Conservation (phyloP, 2,113 vertebrate species). For the Nyctereutes procyonoides region DNA sequence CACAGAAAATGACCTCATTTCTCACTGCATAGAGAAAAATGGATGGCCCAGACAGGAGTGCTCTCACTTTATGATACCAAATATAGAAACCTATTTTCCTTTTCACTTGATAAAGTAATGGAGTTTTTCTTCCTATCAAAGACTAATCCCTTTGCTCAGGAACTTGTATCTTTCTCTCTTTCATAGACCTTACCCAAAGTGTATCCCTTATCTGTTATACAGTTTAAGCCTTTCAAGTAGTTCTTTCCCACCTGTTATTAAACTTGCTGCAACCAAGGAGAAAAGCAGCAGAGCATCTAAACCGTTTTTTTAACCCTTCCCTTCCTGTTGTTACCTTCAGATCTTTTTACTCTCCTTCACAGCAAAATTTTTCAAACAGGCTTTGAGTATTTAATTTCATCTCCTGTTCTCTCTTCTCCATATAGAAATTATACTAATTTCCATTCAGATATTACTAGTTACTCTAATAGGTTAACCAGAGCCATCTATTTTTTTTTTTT, state of each 20-base stretch:
- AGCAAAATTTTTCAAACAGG: neutral
- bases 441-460: neutral
- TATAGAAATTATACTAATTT: neutral
- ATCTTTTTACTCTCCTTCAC: neutral
- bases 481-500: neutral
- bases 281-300: neutral
- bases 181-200: slow-evolving; percentile 7
- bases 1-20: slow-evolving; percentile 39
- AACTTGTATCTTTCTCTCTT: neutral
- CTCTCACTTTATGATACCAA: slow-evolving; percentile 49
- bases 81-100: slow-evolving; percentile 72
- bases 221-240: slow-evolving; percentile 9
- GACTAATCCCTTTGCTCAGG: slow-evolving; percentile 63
- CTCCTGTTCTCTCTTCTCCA: neutral
- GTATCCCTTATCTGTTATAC: slow-evolving; percentile 11
- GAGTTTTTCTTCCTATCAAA: slow-evolving; percentile 54
- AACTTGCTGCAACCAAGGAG: neutral
- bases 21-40: slow-evolving; percentile 23
- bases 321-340: neutral
- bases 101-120: slow-evolving; percentile 45
- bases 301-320: neutral
- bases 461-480: neutral
- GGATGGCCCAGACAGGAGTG: neutral
- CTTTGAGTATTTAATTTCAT: neutral
- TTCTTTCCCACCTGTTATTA: neutral